Evolutionary conservation across 2,113 vertebrate genomes (phyloP).

Genomic region (Haemorhous mexicanus): DNA sequence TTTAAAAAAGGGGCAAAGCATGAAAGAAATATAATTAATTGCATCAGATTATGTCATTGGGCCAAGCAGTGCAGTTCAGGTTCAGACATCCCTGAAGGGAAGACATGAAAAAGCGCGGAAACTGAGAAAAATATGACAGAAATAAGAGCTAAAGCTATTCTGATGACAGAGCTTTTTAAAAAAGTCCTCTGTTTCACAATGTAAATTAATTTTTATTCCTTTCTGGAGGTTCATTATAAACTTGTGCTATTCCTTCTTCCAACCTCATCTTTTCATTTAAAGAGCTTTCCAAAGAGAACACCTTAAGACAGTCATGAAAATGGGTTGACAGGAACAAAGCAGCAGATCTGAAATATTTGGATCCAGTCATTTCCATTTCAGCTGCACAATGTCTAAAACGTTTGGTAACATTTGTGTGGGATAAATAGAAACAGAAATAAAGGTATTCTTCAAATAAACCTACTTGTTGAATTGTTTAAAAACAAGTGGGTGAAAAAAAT

Average conservation of each 20-base stretch:
- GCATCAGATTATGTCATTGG: neutral
- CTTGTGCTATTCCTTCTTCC: neutral
- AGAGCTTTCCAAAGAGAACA: neutral
- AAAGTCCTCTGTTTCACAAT: neutral
- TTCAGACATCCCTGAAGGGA: neutral
- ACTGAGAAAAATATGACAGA: neutral
- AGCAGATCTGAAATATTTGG: constrained; percentile 1
- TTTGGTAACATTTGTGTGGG: neutral
- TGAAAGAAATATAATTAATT: neutral
- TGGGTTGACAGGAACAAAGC: neutral
- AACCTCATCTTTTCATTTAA: neutral
- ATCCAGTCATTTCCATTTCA: neutral
- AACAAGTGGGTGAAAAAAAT: neutral
- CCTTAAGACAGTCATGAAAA: neutral
- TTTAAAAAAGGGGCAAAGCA: neutral
- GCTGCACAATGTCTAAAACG: neutral
- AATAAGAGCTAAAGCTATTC: neutral
- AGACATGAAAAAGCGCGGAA: neutral
- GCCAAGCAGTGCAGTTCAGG: neutral
- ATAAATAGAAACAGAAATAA: neutral
- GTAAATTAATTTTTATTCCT: neutral
- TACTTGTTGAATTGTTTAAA: neutral
- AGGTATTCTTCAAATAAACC: neutral
- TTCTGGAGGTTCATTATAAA: neutral
- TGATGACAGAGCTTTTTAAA: neutral